phyloP scores from a whole-genome alignment of 2,797 vertebrate genomes.

The Gephyroberyx darwinii region DNA sequence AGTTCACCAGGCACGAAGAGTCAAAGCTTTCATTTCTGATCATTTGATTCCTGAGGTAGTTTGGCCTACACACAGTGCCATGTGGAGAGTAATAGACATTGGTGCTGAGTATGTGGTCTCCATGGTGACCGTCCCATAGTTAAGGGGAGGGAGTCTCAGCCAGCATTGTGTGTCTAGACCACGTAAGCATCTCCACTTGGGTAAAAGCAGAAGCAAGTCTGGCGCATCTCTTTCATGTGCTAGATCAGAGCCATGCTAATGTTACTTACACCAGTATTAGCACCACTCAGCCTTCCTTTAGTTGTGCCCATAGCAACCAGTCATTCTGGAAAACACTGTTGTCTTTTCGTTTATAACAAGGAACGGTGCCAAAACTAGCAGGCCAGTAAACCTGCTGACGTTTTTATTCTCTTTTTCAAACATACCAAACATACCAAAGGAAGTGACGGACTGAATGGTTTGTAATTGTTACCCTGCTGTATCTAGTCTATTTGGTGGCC shows the following conservation, averaged over 20 bases:
- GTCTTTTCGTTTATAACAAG: slow-evolving; percentile 46
- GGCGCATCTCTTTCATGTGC: slow-evolving; percentile 70
- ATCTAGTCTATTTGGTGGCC: slow-evolving; percentile 18
- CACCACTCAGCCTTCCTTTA: slow-evolving; percentile 42
- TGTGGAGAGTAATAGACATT: slow-evolving; percentile 63
- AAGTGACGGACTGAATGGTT: slow-evolving; percentile 35
- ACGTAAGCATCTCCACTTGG: slow-evolving; percentile 64
- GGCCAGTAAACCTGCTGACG: slow-evolving; percentile 44
- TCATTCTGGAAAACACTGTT: slow-evolving; percentile 44
- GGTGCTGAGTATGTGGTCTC: slow-evolving; percentile 70
- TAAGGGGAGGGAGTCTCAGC: slow-evolving; percentile 60
- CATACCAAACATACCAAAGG: slow-evolving; percentile 11
- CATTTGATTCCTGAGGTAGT: slow-evolving; percentile 67
- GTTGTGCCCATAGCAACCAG: slow-evolving; percentile 63
- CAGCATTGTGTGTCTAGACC: slow-evolving; percentile 72
- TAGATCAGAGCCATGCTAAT: slow-evolving; percentile 79
- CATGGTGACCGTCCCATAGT: slow-evolving; percentile 72
- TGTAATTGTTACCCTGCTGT: neutral
- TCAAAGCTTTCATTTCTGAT: slow-evolving; percentile 61
- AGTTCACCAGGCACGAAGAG: slow-evolving; percentile 29
- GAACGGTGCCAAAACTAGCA: slow-evolving; percentile 42
- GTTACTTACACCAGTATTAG: slow-evolving; percentile 63
- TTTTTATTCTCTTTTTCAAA: slow-evolving; percentile 41
- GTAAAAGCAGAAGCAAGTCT: slow-evolving; percentile 58
- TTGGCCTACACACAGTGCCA: slow-evolving; percentile 68